Evolutionary conservation across 2,797 vertebrate genomes (phyloP).

Genomic region (Microchirus variegatus): DNA sequence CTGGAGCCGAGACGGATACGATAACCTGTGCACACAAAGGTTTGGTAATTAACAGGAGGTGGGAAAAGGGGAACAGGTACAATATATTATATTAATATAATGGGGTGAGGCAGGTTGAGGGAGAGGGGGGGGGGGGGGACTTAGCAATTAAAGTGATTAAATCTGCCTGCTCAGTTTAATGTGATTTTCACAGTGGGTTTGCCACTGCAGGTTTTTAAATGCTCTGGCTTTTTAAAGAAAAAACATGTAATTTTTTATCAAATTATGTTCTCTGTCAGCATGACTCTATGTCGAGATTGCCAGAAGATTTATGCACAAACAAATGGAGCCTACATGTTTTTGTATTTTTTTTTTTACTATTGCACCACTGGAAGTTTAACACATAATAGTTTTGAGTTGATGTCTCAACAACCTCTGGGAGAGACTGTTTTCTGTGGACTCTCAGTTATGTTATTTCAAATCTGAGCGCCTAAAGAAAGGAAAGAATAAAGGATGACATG

Average conservation of each 20-base stretch:
- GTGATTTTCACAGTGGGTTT: constrained; percentile 10
- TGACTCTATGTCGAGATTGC: too few species aligned
- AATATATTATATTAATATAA: neutral
- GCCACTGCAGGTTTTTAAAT: constrained; percentile 1
- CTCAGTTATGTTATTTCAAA: too few species aligned
- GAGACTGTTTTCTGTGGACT: too few species aligned
- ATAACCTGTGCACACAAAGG: constrained; percentile 81
- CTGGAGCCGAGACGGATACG: constrained; percentile 94
- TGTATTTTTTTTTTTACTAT: too few species aligned
- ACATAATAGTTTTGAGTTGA: too few species aligned
- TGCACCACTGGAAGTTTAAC: too few species aligned
- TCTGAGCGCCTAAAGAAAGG: too few species aligned
- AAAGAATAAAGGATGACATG: too few species aligned
- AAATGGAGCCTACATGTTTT: too few species aligned
- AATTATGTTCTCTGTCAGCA: neutral
- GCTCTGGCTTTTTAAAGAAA: neutral
- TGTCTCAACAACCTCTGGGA: too few species aligned
- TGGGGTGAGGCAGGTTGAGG: constrained; percentile 1
- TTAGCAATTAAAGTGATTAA: constrained; percentile 12
- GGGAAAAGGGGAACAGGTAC: neutral
- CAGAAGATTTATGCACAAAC: too few species aligned
- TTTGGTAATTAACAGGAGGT: neutral
- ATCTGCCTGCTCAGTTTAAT: constrained; percentile 8
- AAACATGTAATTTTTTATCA: neutral
- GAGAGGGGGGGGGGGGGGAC: constrained; percentile 1